Base-by-base conservation (phyloP, 2,797 vertebrate genomes). In the Platalea minor region DNA sequence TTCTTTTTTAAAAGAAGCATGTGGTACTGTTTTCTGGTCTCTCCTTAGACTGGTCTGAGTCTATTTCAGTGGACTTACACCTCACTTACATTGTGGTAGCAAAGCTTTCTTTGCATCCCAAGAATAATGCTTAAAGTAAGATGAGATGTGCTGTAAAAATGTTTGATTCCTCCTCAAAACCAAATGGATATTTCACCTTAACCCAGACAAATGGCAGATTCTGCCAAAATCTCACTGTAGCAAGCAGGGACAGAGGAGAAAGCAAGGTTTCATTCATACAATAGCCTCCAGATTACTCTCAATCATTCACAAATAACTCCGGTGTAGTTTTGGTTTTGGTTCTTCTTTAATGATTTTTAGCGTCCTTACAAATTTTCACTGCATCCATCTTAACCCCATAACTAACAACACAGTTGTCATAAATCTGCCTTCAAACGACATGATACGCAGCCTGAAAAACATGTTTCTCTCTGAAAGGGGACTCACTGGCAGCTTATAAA, bases 191-290 rank as follows among this genome's bases (percentile, higher is more conserved):
- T 85, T 93, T 94, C 84, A 89, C 73, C 76, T 80, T 88, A 90
- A 90, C 31, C 50, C 75, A 94, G 85, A 81, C 54, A 95, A 97
- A 95, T 35, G 48, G 35, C 25, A 91, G 31, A 91, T 90, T 41
- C 28, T 95, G 78, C 35, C 81, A 95, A 97, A 95, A 83, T 46
- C 46, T 82, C 53, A 41, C 51, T 73, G 59, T 50, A 83, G 48
- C 78, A 91, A 74, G 60, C 45, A 92, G 68, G 85, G 43, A 70
- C n/a, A 87, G 88, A 93, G 85, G 26, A 92, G 41, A 94, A 95
- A 93, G 61, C 37, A 84, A 92, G 45, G 37, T 88, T 93, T 78
- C 64, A 35, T 64, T 96, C 81, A 65, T 82, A 80, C 18, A 90
- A 31, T 50, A 68, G 41, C 39, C 35, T 68, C 65, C 67, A 92